Evolutionary conservation across 2,797 vertebrate genomes (phyloP), one percentile per base, ranked within the genome.

Genomic region (Dendrocincla tyrannina): DNA sequence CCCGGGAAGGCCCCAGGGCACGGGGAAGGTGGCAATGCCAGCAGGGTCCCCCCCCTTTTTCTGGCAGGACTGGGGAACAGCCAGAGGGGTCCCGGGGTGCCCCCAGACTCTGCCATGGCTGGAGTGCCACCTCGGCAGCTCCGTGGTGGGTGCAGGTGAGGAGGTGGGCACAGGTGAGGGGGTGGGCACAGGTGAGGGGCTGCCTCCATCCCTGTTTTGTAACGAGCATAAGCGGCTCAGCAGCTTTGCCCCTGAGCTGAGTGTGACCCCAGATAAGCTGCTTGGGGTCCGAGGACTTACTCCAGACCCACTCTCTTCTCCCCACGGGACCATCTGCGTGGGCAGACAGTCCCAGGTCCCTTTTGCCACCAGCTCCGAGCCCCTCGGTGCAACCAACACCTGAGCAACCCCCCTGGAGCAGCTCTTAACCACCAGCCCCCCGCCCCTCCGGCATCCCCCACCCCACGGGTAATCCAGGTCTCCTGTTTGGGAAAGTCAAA

Each of bases 401-500:
- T 0, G 6, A 41, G 53, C 42, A 46, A 13, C 17, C 30, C 12
- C 19, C 17, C 2, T 1, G 5, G 66, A 39, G 44, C 1, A 0
- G 49, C 42, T 27, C 49, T 13, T 33, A 4, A 2, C 28, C 13
- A 0, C 24, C 59, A 17, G 88, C 42, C 2, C 49, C 49, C 33
- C 82, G 28, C 3, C 15, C 53, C 52, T 5, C 10, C 30, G 3
- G 0, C 1, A 0, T 20, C 59, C 67, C 82, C 56, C 59, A 1
- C 9, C 41, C 22, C 33, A 5, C 0, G 1, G 41, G 42, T 74
- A 91, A 95, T 89, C 92, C 82, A 73, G 73, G 81, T 93, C 95
- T 97, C 93, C 90, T 63, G 30, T 88, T 97, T 87, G 91, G 93
- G 72, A 92, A 93, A 91, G 98, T 98, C 95, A 96, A 92, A 98